Evolutionary conservation across 2,113 vertebrate species (phyloP).

Genomic region (Megaleporinus macrocephalus): DNA sequence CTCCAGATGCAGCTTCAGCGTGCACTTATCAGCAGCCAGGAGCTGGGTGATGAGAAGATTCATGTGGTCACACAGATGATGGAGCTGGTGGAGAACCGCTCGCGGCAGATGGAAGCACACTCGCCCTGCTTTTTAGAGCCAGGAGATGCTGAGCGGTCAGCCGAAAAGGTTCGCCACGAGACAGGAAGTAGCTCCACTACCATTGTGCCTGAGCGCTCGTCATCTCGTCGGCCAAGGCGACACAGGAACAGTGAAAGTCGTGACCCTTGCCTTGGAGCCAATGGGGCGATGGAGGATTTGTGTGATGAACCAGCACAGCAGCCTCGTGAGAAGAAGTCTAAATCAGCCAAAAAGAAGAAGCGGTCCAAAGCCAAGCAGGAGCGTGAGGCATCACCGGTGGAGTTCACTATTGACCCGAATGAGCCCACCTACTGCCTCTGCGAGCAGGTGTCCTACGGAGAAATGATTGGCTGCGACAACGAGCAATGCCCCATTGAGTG

Average conservation of each 20-base stretch:
- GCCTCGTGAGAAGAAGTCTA: slow-evolving; percentile 91
- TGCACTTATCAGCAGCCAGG: slow-evolving; percentile 93
- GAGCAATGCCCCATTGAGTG: slow-evolving; percentile 97
- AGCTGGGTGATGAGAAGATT: slow-evolving; percentile 97
- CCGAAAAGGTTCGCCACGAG: slow-evolving; percentile 73
- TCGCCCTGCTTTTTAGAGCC: slow-evolving; percentile 90
- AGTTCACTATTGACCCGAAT: slow-evolving; percentile 95
- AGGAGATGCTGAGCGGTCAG: slow-evolving; percentile 79
- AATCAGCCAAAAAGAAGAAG: slow-evolving; percentile 98
- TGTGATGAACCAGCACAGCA: slow-evolving; percentile 88
- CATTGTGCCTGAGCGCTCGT: slow-evolving; percentile 79
- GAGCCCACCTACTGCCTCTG: slow-evolving; percentile 98
- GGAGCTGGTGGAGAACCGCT: slow-evolving; percentile 94
- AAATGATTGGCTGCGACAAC: slow-evolving; percentile 99
- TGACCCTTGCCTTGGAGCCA: slow-evolving; percentile 88
- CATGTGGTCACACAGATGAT: slow-evolving; percentile 97
- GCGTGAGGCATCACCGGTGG: slow-evolving; percentile 91
- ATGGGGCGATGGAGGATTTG: slow-evolving; percentile 82
- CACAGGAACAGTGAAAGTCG: slow-evolving; percentile 95
- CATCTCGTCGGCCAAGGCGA: slow-evolving; percentile 87
- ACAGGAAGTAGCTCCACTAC: slow-evolving; percentile 47
- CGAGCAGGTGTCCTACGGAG: slow-evolving; percentile 96
- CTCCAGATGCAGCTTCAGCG: slow-evolving; percentile 93
- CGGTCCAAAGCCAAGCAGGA: slow-evolving; percentile 94
- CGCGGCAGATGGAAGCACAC: slow-evolving; percentile 93